Conservation (phyloP, 2,113 vertebrate species). For the Prinia subflava region DNA sequence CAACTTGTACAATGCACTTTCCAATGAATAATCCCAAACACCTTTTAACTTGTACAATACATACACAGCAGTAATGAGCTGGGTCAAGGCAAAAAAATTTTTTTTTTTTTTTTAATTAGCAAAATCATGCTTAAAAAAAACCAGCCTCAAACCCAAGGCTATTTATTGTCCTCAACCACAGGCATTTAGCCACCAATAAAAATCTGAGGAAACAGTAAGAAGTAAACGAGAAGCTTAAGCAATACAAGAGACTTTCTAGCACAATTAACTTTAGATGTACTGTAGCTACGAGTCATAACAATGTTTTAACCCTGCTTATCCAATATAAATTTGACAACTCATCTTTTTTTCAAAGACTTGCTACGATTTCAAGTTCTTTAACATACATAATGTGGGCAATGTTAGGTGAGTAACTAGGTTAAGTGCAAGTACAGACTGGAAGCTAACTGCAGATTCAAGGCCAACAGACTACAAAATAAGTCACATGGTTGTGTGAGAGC, state of each 20-base stretch:
- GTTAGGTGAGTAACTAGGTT: background rate
- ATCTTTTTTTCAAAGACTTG: background rate
- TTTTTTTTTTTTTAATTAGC: background rate
- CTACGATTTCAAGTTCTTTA: background rate
- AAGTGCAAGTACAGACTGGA: background rate
- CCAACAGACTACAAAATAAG: background rate
- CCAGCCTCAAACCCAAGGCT: background rate
- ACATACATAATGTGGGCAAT: accelerated
- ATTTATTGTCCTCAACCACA: background rate
- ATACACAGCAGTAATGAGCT: background rate
- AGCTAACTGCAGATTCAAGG: background rate
- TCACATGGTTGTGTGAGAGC: background rate
- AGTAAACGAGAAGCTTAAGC: background rate
- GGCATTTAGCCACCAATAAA: background rate
- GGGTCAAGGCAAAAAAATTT: background rate
- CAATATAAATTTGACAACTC: background rate
- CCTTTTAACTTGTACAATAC: background rate
- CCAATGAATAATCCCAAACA: background rate
- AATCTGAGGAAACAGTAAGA: background rate
- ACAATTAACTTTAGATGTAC: background rate
- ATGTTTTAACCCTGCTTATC: background rate
- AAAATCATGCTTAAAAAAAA: background rate
- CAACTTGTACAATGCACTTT: background rate
- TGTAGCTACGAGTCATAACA: background rate
- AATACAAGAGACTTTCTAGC: background rate